These are phyloP conservation scores for Tenthredo scrophulariae DNA, from an alignment of 2,888 invertebrate genomes.

Conservation along the genomic window DNA sequence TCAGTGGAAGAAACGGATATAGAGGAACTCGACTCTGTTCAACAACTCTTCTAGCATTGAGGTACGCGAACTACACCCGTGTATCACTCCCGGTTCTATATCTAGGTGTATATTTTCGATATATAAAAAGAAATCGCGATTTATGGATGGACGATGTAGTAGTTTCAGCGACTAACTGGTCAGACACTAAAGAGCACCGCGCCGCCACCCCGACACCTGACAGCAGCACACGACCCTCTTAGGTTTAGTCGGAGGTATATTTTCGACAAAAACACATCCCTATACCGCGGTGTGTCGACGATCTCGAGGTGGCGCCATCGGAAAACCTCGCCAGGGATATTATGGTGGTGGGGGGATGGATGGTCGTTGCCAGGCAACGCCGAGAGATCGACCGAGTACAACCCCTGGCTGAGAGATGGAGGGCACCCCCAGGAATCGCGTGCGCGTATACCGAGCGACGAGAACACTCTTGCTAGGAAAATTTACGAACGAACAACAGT, in stretches of 20 bases:
- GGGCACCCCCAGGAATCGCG: slow-evolving; percentile 58
- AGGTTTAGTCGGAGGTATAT: neutral
- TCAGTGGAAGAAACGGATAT: neutral
- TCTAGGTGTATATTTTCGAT: too few species aligned
- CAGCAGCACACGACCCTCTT: slow-evolving; percentile 27
- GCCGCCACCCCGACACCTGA: slow-evolving; percentile 24
- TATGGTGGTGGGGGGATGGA: slow-evolving; percentile 10
- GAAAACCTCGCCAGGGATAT: neutral
- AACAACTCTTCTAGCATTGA: too few species aligned
- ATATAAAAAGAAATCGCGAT: too few species aligned
- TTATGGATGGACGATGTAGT: slow-evolving; percentile 47
- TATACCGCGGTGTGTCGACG: slow-evolving; percentile 17
- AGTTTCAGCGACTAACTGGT: slow-evolving; percentile 58
- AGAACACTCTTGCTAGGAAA: slow-evolving; percentile 48
- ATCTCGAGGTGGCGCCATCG: slow-evolving; percentile 43
- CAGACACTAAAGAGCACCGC: slow-evolving; percentile 44
- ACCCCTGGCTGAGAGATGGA: slow-evolving; percentile 58
- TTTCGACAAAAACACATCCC: slow-evolving; percentile 46
- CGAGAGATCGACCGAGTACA: slow-evolving; percentile 76
- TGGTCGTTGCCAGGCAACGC: slow-evolving; percentile 74
- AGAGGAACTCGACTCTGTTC: neutral
- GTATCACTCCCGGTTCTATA: too few species aligned
- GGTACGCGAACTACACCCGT: too few species aligned
- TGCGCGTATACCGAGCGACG: slow-evolving; percentile 54
- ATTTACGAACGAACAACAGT: slow-evolving; percentile 11